Conservation (phyloP, 2,797 vertebrate species). For the Aulostomus chinensis region DNA sequence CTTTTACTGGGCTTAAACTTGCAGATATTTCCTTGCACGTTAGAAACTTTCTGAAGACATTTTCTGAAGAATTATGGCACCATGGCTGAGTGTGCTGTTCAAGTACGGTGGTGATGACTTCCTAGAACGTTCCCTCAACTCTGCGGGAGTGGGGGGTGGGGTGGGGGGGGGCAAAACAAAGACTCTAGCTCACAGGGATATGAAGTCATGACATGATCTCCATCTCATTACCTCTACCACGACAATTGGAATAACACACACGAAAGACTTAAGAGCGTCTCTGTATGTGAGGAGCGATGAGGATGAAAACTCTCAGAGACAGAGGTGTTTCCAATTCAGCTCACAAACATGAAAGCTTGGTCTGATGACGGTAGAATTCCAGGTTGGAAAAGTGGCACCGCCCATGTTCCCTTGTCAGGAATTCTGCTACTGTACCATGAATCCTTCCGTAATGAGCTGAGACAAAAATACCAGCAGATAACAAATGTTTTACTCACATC, state of each 20-base stretch:
- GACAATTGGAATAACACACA: conserved; percentile 5
- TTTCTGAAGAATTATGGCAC: conserved; percentile 20
- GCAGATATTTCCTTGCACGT: conserved; percentile 4
- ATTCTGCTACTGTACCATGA: conserved; percentile 21
- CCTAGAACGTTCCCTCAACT: conserved; percentile 7
- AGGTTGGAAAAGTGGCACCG: conserved; percentile 42
- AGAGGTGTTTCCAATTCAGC: conserved; percentile 35
- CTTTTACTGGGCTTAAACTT: conserved; percentile 6
- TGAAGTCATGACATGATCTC: conserved; percentile 3
- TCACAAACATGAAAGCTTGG: conserved; percentile 48
- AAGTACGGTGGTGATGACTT: conserved; percentile 23
- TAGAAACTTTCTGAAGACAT: background rate
- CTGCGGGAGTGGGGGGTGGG: conserved; percentile 4
- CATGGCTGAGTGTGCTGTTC: conserved; percentile 11
- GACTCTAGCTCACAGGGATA: conserved; percentile 13
- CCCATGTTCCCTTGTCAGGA: conserved; percentile 21
- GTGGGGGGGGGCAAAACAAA: conserved; percentile 24
- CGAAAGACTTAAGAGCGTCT: conserved; percentile 4
- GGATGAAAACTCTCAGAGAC: conserved; percentile 26
- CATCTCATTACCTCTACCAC: conserved; percentile 14
- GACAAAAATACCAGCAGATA: conserved; percentile 38
- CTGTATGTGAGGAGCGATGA: conserved; percentile 7
- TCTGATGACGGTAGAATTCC: conserved; percentile 52
- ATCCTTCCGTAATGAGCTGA: conserved; percentile 50
- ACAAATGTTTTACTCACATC: conserved; percentile 25